Evolutionary conservation across 2,113 vertebrate species (phyloP), one percentile per base, ranked within the genome.

Genomic region (Centropus unirufus): DNA sequence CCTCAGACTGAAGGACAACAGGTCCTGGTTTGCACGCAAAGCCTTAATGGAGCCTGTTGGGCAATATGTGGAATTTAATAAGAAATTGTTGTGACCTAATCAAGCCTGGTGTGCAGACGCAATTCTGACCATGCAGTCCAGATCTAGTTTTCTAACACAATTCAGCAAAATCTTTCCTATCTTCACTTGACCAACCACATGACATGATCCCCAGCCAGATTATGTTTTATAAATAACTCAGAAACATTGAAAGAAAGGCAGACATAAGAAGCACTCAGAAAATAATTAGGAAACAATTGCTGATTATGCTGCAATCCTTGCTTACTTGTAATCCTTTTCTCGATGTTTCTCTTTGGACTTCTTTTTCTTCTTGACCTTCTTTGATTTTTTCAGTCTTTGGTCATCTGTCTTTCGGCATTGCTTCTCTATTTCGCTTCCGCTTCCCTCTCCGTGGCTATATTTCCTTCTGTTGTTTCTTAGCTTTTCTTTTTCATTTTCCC

Each of bases 331-430:
- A 21, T 98, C 98, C 14, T 96, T 97, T n/a, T 97, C 97, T 59
- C 98, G 95, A 92, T 98, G 98, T 97, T 98, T 99, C 84, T 99
- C 99, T 97, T 99, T 99, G 49, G 98, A 98, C 94, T 98, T 99
- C 96, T 99, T 99, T 95, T 98, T 99, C 96, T 99, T 99, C 98
- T 99, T 99, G 54, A 98, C 98, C 81, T 99, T 99, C 90, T 99
- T 99, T 83, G 98, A 98, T 97, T 98, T 99, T 90, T 98, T 98
- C 7, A 36, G 95, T 88, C 87, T 96, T 27, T 95, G 95, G 54
- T 98, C 97, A 36, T 98, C 92, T 20, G 69, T 77, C 15, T 94
- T 95, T 34, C 62, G 89, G 62, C 58, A 90, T 87, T 96, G 98
- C 92, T 78, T 98, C 39, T 97, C 98, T 2, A 51, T 1, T 5